Evolutionary conservation across 2,113 vertebrate species (phyloP).

Genomic region (Taxidea taxus): DNA sequence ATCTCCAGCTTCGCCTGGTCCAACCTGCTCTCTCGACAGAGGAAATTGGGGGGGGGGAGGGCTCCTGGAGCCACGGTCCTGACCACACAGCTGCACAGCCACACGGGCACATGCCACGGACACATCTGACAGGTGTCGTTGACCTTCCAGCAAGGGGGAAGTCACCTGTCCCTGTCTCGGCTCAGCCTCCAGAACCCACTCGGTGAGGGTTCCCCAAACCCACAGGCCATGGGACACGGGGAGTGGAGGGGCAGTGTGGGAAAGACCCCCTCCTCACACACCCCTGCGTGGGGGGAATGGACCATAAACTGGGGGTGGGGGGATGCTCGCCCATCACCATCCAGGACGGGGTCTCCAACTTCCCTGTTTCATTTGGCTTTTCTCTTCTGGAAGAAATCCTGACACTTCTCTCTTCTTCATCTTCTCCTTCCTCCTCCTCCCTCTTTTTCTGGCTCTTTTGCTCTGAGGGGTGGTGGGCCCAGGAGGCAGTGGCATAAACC

Average conservation of each 20-base stretch:
- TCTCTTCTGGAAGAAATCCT: not conserved
- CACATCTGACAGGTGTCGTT: not conserved
- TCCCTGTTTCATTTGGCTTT: not conserved
- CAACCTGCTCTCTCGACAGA: not conserved
- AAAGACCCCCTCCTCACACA: not conserved
- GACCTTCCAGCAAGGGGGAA: not conserved
- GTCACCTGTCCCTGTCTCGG: not conserved
- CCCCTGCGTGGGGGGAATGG: accelerated
- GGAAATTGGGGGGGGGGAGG: not conserved
- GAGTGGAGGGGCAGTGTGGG: not conserved
- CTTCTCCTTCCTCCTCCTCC: not conserved
- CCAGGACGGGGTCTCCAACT: accelerated
- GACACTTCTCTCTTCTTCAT: not conserved
- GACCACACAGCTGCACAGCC: not conserved
- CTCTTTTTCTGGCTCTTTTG: not conserved
- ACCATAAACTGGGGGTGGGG: accelerated
- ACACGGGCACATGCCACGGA: accelerated
- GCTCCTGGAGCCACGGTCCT: not conserved
- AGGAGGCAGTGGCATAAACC: not conserved
- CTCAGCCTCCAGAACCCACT: not conserved
- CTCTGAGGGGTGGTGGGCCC: not conserved
- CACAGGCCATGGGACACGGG: accelerated
- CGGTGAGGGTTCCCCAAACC: not conserved
- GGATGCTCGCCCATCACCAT: accelerated
- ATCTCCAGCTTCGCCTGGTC: too few species aligned